phyloP scores from a whole-genome alignment of 2,888 invertebrate genomes.

The Melanophora roralis region DNA sequence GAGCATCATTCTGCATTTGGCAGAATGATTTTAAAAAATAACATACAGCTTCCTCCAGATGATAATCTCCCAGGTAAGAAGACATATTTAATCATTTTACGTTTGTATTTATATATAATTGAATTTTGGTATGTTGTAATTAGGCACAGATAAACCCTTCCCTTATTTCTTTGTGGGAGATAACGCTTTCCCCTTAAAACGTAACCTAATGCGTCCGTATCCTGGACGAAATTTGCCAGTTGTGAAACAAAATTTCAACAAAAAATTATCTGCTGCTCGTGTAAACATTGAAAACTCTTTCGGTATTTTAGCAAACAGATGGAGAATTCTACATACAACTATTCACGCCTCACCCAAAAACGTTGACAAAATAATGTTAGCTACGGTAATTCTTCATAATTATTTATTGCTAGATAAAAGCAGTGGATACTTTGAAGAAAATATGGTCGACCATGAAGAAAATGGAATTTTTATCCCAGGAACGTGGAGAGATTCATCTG shows the following conservation, averaged over 20 bases:
- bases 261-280: not conserved
- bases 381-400: slow-evolving; percentile 22
- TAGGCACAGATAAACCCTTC: not conserved
- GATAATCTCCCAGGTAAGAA: slow-evolving; percentile 1
- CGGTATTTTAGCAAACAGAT: slow-evolving; percentile 7
- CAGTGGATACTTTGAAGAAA: slow-evolving; percentile 27
- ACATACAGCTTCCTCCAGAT: not conserved
- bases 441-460: slow-evolving; percentile 9
- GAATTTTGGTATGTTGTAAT: not conserved
- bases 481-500: slow-evolving; percentile 28
- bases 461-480: slow-evolving; percentile 27
- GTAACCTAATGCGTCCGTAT: not conserved
- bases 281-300: not conserved
- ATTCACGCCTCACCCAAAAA: slow-evolving; percentile 28
- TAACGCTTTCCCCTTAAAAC: slow-evolving; percentile 1
- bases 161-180: slow-evolving; percentile 2
- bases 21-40: slow-evolving; percentile 21
- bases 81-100: too few species aligned
- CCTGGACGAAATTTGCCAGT: not conserved
- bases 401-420: slow-evolving; percentile 16
- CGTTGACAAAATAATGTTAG: slow-evolving; percentile 21
- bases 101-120: too few species aligned
- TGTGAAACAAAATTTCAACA: not conserved
- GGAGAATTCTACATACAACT: slow-evolving; percentile 8
- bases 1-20: slow-evolving; percentile 13